Evolutionary conservation across 2,113 vertebrate genomes (phyloP), one percentile per base, ranked within the genome.

Genomic region (Grantiella picta): DNA sequence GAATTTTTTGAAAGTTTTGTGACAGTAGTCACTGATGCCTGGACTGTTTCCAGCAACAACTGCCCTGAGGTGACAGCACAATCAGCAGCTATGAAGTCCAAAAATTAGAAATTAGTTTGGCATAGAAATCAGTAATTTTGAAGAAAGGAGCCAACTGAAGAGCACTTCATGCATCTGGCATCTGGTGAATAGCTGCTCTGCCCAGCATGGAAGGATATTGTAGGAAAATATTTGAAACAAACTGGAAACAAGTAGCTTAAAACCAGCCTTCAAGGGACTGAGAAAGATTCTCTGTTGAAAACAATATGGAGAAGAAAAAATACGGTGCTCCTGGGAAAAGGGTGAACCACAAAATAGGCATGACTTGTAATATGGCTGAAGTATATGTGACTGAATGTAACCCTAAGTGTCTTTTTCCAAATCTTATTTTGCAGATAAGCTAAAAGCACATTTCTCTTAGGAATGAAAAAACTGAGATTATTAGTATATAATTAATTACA

Each of bases 171-270:
- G 19, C 35, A 89, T 75, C 71, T 95, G 81, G 45, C 93, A 89
- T 60, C 61, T 90, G 56, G 69, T 90, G 66, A 97, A 82, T 94
- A 82, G 54, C 45, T 82, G 29, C 65, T 81, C 50, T 90, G 47
- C 36, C 27, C 60, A 52, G 71, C 36, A 81, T 21, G 20, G 83
- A 90, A 84, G 64, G 66, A 92, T 82, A 47, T 47, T 71, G 87
- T 82, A 77, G 82, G 77, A 57, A 91, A 97, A 93, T 42, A 84
- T 80, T 93, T 84, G 52, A 94, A 95, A 89, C 35, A 88, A 89
- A 82, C 79, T 89, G 65, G 91, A 81, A 95, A 86, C 28, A 28
- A 90, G 86, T 94, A 70, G 80, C 79, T 94, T 73, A 90, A 88
- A 96, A 83, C 36, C 91, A 85, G 47, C n/a, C 52, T 95, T 94